Conservation (phyloP, 37 sponge, comb jelly and placozoan genomes). For the Sycon ciliatum region DNA sequence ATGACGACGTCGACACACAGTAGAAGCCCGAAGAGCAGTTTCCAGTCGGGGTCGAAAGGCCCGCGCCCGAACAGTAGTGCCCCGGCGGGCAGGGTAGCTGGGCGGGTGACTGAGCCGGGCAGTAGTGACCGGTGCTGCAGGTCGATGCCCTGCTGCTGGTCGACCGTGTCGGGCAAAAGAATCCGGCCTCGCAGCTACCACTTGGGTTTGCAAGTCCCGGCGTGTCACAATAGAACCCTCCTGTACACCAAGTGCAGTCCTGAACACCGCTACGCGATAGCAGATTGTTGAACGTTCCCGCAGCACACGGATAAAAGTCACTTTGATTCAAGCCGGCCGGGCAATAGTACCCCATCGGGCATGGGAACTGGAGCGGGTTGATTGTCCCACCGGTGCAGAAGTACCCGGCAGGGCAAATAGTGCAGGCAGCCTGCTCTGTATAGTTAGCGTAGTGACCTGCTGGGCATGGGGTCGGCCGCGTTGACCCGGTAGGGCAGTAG, state of each 20-base stretch:
- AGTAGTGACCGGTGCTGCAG: slow-evolving; percentile 29
- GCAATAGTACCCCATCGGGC: slow-evolving; percentile 32
- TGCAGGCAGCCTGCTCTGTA: neutral
- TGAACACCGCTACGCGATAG: neutral
- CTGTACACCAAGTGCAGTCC: slow-evolving; percentile 22
- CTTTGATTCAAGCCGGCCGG: slow-evolving; percentile 5
- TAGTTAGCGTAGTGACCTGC: neutral
- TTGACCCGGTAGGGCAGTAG: slow-evolving; percentile 31
- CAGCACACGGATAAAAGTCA: slow-evolving; percentile 17
- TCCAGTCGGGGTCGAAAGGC: slow-evolving; percentile 10
- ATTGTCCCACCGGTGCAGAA: slow-evolving; percentile 14
- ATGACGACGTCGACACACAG: slow-evolving; percentile 13
- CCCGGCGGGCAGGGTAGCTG: slow-evolving; percentile 25
- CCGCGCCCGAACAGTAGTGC: slow-evolving; percentile 16
- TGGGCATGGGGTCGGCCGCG: slow-evolving; percentile 17
- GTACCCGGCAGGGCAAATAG: slow-evolving; percentile 5
- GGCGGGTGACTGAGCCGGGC: slow-evolving; percentile 10
- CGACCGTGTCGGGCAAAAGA: neutral
- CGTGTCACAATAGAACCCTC: slow-evolving; percentile 27
- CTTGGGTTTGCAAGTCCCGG: neutral
- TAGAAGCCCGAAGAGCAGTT: slow-evolving; percentile 29
- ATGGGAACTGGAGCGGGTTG: neutral
- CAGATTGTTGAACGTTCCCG: slow-evolving; percentile 22
- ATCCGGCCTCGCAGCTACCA: neutral
- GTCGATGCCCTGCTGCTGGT: no score